phyloP scores from a whole-genome alignment of 92 coral and sea anemone genomes.

The Epizoanthus illoricatus region DNA sequence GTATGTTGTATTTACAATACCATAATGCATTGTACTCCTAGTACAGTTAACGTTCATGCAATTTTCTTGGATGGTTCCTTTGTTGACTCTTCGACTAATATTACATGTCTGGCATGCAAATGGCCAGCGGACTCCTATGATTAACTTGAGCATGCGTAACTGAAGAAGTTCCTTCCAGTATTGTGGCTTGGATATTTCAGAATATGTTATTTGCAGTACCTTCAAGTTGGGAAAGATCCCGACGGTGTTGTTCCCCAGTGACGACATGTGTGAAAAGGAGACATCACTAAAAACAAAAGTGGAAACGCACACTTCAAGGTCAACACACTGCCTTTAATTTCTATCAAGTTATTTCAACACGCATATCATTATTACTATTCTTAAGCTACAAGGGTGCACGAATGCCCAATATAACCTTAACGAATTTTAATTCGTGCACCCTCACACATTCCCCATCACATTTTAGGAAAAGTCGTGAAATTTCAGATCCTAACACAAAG shows the following conservation, averaged over 20 bases:
- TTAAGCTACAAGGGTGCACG: no score
- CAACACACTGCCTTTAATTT: no score
- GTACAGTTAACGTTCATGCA: constrained; percentile 24
- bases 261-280: not conserved
- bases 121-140: constrained; percentile 9
- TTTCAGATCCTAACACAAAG: no score
- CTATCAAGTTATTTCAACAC: no score
- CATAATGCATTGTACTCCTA: constrained; percentile 9
- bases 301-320: not conserved
- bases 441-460: no score
- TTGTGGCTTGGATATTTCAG: constrained; percentile 17
- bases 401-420: no score
- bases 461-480: no score
- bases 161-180: constrained; percentile 20
- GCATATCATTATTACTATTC: no score
- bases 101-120: not conserved
- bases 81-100: constrained; percentile 10
- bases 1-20: not conserved
- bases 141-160: not conserved
- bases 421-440: no score
- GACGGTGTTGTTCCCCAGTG: not conserved
- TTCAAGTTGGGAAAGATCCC: not conserved
- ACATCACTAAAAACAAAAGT: constrained; percentile 5
- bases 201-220: not conserved
- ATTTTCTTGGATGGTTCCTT: not conserved